Base-by-base conservation (phyloP, 2,797 vertebrate species). In the Allobates femoralis region DNA sequence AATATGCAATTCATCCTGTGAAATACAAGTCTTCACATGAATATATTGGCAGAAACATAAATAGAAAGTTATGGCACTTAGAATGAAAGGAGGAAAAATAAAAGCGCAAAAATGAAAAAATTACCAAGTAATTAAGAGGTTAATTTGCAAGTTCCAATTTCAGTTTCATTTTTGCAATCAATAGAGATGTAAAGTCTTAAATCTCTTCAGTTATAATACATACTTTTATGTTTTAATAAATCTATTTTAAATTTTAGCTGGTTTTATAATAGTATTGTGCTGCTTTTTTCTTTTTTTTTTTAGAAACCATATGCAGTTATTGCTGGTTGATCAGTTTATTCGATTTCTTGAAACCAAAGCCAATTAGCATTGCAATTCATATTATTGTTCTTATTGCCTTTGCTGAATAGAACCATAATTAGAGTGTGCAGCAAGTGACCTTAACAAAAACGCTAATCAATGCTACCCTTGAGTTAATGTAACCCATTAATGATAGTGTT, bases 401-500 rank as follows among this genome's bases (percentile, higher is more conserved):
- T 76, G 37, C 56, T 84, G 82, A 84, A 84, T 84, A 64, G 82
- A 75, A 34, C 37, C 56, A 76, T 84, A 76, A 84, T 84, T 84
- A 76, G 69, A 84, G 71, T 84, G 81, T 74, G 71, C 82, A 84
- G 82, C 58, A 53, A 75, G 82, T 84, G 82, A 84, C 82, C 82
- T 84, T 84, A 84, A 84, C 56, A 84, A 74, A 84, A 76, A 62
- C 56, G 71, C 73, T 84, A 84, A 84, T 84, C 71, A 84, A 84
- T 84, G 82, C 55, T 64, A 83, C 37, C 71, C 55, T 75, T 84
- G 82, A 76, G 71, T 75, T 62, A 84, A 84, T 76, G 69, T 30
- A 84, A 75, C 56, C 71, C 82, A 50, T 84, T 84, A 84, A 84
- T 84, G 82, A 76, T 66, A 76, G 56, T 62, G 56, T 32, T 75